A percentile compares a stretch with the other conserved stretches of the same genome.
phyloP scores from a whole-genome alignment of 2,797 vertebrate genomes.

The Xiphophorus birchmanni region DNA sequence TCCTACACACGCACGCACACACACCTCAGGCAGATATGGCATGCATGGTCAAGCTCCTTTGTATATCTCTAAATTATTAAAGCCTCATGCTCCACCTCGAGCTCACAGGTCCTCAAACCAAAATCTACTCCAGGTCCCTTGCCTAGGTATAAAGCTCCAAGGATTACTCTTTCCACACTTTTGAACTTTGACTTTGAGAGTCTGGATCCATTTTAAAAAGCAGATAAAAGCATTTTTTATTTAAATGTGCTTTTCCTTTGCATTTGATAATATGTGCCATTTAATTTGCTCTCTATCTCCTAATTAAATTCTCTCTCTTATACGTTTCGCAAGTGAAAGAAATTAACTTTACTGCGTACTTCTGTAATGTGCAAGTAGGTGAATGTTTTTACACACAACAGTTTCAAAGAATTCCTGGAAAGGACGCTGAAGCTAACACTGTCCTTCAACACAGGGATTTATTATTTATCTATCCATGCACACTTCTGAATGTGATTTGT shows the following conservation, averaged over 20 bases:
- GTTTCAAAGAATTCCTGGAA: neutral
- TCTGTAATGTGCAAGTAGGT: neutral
- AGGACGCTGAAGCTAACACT: neutral
- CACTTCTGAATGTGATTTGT: neutral
- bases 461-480: neutral
- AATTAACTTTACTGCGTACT: neutral
- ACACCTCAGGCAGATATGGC: neutral
- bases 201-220: neutral
- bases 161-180: neutral
- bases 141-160: neutral
- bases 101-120: neutral
- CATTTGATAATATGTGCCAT: too few species aligned
- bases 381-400: neutral
- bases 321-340: neutral
- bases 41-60: neutral
- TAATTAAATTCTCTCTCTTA: neutral
- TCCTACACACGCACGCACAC: neutral
- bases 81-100: neutral
- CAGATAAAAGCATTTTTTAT: too few species aligned
- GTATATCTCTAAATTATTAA: neutral
- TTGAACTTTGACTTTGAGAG: neutral
- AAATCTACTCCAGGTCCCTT: neutral
- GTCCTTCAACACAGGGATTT: neutral
- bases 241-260: too few species aligned
- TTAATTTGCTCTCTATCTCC: too few species aligned